phyloP scores from a whole-genome alignment of 2,113 vertebrate species.

The Sialia sialis region DNA sequence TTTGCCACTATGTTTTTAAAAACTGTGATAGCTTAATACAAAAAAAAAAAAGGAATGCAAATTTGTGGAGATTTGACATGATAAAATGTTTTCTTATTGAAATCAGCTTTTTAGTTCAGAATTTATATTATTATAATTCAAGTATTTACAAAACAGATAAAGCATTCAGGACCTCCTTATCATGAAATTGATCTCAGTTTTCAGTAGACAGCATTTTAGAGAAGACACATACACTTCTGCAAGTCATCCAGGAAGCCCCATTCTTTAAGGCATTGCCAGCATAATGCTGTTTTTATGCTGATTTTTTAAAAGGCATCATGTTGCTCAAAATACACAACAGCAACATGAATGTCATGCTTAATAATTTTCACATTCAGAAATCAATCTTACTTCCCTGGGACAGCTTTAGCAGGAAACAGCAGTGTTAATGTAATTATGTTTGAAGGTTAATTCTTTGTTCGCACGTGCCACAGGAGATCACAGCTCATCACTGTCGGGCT shows the following conservation, averaged over 20 bases:
- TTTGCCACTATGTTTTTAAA: neutral
- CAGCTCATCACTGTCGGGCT: neutral
- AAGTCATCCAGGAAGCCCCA: neutral
- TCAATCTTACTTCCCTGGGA: neutral
- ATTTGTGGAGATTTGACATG: neutral
- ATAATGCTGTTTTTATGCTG: neutral
- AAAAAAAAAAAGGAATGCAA: neutral
- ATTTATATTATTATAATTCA: neutral
- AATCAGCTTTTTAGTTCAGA: neutral
- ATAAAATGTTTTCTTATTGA: neutral
- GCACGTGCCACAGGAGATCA: rapidly evolving
- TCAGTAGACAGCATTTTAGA: neutral
- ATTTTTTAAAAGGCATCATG: neutral
- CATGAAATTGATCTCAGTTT: neutral
- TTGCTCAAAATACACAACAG: neutral
- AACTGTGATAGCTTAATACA: neutral
- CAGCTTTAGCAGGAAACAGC: neutral
- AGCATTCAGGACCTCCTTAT: neutral
- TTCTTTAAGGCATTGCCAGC: neutral
- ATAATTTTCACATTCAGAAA: neutral
- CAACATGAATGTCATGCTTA: neutral
- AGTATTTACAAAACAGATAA: neutral
- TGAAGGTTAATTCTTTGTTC: neutral
- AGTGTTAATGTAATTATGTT: neutral
- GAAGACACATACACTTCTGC: neutral